A percentile compares a stretch with the other conserved stretches of the same genome.
These are phyloP conservation scores for Lasioglossum calceatum DNA, from an alignment of 2,888 invertebrate species.

Conservation along the genomic window DNA sequence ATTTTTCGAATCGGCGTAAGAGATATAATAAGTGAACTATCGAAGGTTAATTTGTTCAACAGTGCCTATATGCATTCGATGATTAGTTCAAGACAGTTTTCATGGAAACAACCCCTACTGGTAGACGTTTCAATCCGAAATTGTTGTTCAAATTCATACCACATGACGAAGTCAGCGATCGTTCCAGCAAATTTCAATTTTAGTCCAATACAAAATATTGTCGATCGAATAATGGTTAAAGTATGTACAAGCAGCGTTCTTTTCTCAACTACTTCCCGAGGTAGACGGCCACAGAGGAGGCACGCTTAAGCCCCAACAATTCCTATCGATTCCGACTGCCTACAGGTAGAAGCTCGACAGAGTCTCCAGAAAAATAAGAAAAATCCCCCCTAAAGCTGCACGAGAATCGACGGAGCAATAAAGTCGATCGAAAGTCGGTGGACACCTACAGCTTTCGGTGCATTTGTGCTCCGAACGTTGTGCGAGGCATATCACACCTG, in stretches of 20 bases:
- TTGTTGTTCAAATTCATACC: no score
- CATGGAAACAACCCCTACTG: not conserved
- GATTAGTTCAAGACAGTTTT: not conserved
- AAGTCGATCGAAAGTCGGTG: slow-evolving; percentile 13
- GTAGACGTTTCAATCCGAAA: no score
- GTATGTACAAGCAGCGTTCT: not conserved
- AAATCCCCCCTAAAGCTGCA: slow-evolving; percentile 4
- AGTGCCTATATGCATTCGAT: not conserved
- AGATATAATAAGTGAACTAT: not conserved
- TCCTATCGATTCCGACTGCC: not conserved
- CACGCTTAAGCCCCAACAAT: not conserved
- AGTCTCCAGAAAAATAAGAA: not conserved
- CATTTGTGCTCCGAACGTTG: slow-evolving; percentile 54
- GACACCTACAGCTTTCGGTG: slow-evolving; percentile 42
- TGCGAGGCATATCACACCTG: slow-evolving; percentile 68
- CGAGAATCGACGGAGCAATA: slow-evolving; percentile 11
- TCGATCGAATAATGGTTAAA: not conserved
- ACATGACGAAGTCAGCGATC: not conserved
- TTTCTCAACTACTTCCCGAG: not conserved
- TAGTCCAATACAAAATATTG: not conserved
- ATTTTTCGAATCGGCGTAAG: no score
- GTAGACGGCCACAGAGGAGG: not conserved
- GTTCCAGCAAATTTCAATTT: not conserved
- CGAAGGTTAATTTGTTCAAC: not conserved
- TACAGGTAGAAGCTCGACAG: not conserved